Evolutionary conservation across 1,140 invertebrate genomes (phyloP), one percentile per base, ranked within the genome.

Genomic region (Carposina sasakii): DNA sequence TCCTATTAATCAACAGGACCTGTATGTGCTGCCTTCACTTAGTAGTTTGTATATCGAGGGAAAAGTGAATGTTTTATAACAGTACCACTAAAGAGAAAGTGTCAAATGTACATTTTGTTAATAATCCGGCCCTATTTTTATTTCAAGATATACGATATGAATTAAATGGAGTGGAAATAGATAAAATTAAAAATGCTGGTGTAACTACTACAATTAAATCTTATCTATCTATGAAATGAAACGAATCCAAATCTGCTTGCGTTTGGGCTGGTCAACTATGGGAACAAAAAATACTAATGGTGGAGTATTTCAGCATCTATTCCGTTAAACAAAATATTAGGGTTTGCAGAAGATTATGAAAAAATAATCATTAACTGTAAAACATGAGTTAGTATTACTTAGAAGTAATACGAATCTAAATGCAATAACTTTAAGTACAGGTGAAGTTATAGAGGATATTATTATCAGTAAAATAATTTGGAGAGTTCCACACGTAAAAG

Each of bases 91-190:
- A 39, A 20, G 1, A 20, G 12, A 9, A 9, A 10, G 17, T 12
- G 10, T 10, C 20, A 21, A 21, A 5, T 23, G 26, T 49, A 20
- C 19, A 49, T 23, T 44, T 85, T 24, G 54, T 60, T 8, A 83
- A 81, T 57, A 85, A 82, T 58, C 61, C 55, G n/a, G 52, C 78
- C 5, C 54, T 68, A 20, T 70, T 70, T 63, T 48, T 86, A 8
- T 86, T 87, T 62, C 67, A 77, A 48, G 76, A 85, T 54, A 78
- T 84, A n/a, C 58, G 76, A 24, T 86, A 82, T 57, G 76, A 84
- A 64, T 4, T 86, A 3, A 81, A 81, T 58, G 76, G 67, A 24
- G 52, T 76, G 1, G 76, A 77, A 60, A 75, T 86, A 42, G 79
- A 87, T 69, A 46, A 57, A 33, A 66, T 59, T 41, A 72, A 72